Percentiles rank a stretch among this genome's conserved stretches.
Conservation (phyloP, 2,797 vertebrate species). For the Diceros bicornis region DNA sequence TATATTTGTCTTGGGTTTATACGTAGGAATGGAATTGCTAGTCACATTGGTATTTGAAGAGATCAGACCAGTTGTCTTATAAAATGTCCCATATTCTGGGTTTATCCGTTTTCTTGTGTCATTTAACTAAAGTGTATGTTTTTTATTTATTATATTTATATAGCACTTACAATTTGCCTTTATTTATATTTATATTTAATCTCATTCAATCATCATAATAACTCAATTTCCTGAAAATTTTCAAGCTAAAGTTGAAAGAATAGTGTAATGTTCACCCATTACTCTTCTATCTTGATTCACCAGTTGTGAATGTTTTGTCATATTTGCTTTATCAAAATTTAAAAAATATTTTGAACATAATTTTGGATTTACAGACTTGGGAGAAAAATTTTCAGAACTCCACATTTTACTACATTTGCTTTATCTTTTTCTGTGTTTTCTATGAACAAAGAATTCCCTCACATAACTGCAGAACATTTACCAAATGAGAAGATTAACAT, state of each 20-base stretch:
- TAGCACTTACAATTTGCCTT: neutral
- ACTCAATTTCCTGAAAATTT: neutral
- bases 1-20: neutral
- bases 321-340: neutral
- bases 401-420: neutral
- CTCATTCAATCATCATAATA: neutral
- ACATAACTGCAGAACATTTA: neutral
- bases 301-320: neutral
- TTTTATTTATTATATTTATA: constrained; percentile 5
- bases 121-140: neutral
- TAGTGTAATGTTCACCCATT: neutral
- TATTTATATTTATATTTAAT: neutral
- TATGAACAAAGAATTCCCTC: neutral
- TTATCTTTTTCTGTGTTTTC: constrained; percentile 1
- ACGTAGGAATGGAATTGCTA: neutral
- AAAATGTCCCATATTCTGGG: neutral
- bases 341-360: neutral
- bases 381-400: neutral
- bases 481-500: constrained; percentile 6
- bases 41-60: neutral
- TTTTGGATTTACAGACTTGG: neutral
- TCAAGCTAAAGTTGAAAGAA: neutral
- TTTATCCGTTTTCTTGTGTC: neutral
- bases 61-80: neutral
- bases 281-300: neutral